phyloP scores from a whole-genome alignment of 1,140 invertebrate genomes.

The Temnothorax longispinosus region DNA sequence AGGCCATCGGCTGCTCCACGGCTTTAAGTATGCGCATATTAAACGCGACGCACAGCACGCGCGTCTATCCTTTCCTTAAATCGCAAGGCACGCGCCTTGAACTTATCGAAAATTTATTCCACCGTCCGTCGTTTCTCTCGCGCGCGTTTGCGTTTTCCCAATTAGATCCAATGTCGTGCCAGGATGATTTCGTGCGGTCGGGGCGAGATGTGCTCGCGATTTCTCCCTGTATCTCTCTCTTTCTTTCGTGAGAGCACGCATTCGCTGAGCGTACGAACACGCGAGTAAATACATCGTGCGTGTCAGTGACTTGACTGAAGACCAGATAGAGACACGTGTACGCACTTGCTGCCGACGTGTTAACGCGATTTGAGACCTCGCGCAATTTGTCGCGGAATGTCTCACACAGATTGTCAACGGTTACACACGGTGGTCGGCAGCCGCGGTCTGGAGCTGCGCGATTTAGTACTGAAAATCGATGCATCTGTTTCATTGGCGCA shows the following conservation, averaged over 20 bases:
- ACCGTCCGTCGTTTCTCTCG: background rate
- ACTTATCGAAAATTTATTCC: conserved; percentile 72
- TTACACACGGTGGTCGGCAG: background rate
- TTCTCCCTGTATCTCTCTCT: background rate
- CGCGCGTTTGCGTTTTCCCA: conserved; percentile 25
- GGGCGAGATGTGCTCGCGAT: background rate
- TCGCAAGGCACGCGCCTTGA: conserved; percentile 23
- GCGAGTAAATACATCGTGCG: conserved; percentile 49
- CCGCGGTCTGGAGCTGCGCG: background rate
- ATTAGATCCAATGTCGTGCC: conserved; percentile 57
- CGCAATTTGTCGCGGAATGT: conserved; percentile 29
- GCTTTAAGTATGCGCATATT: conserved; percentile 72
- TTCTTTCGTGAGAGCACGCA: background rate
- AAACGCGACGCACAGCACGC: conserved; percentile 44
- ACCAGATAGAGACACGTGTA: conserved; percentile 53
- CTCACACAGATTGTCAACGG: background rate
- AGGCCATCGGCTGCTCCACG: conserved; percentile 35
- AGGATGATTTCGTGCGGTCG: conserved; percentile 8
- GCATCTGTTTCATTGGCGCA: background rate
- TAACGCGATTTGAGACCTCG: conserved; percentile 54
- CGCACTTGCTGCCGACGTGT: conserved; percentile 40
- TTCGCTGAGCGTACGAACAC: background rate
- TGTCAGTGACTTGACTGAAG: conserved; percentile 33
- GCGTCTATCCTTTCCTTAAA: conserved; percentile 38
- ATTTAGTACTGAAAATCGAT: background rate